phyloP scores from a whole-genome alignment of 1,140 invertebrate genomes.

The Mizuhopecten yessoensis region DNA sequence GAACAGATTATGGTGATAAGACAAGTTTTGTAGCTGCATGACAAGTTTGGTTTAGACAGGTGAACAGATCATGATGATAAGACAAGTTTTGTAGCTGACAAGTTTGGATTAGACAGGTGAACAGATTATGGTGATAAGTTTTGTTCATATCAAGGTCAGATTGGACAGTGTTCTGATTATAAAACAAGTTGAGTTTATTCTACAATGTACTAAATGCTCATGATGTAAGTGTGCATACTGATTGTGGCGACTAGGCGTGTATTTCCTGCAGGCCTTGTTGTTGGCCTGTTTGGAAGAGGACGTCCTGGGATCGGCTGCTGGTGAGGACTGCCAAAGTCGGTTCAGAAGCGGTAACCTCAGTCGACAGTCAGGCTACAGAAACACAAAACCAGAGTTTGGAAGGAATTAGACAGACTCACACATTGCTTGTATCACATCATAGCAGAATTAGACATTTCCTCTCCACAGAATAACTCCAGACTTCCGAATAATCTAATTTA shows the following conservation, averaged over 20 bases:
- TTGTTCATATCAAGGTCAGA: neutral
- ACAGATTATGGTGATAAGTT: too few relatives aligned
- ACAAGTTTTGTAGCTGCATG: neutral
- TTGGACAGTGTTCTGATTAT: neutral
- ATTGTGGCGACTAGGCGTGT: neutral
- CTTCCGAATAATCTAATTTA: slow-evolving; percentile 35
- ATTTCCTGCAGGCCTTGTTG: neutral
- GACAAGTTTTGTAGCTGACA: neutral
- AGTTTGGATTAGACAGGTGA: neutral
- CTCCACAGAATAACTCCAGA: slow-evolving; percentile 8
- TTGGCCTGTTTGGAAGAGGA: neutral
- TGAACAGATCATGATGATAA: too few relatives aligned
- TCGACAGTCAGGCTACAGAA: slow-evolving; percentile 17
- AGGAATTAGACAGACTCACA: slow-evolving; percentile 30
- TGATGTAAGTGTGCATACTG: too few relatives aligned
- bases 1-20: neutral
- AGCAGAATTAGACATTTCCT: slow-evolving; percentile 33
- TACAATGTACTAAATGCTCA: too few relatives aligned
- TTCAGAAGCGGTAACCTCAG: neutral
- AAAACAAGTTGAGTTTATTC: too few relatives aligned
- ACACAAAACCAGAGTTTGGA: slow-evolving; percentile 33
- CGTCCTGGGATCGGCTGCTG: neutral
- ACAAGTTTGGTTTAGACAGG: neutral
- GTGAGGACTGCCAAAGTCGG: neutral
- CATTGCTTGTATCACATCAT: slow-evolving; percentile 38